phyloP scores from a whole-genome alignment of 2,888 invertebrate genomes.

The Rambutsinella grinnellia region DNA sequence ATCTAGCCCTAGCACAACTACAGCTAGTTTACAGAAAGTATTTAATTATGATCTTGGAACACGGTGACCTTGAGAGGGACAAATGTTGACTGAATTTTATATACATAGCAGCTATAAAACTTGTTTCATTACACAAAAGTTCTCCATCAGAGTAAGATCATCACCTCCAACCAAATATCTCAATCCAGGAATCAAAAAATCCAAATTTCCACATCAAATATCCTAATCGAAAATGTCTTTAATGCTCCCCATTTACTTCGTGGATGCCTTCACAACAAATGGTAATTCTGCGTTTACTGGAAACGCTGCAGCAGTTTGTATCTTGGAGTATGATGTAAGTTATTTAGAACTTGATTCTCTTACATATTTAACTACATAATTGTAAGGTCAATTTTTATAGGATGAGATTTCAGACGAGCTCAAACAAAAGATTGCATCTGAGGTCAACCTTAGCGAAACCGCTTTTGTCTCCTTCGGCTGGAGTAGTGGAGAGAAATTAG shows the following conservation, averaged over 20 bases:
- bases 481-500: conserved; percentile 2
- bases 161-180: too few species aligned
- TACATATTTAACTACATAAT: background rate
- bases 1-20: too few species aligned
- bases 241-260: conserved; percentile 68
- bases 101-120: too few species aligned
- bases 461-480: conserved; percentile 69
- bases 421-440: conserved; percentile 71
- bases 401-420: conserved; percentile 68
- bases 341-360: background rate
- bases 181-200: too few species aligned
- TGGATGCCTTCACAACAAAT: conserved; percentile 72
- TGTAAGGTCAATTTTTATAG: conserved; percentile 62
- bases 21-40: too few species aligned
- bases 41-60: too few species aligned
- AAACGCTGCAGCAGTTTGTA: conserved; percentile 72
- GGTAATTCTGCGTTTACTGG: conserved; percentile 69
- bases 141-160: too few species aligned
- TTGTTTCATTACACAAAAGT: too few species aligned
- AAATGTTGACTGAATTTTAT: too few species aligned
- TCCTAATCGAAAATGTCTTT: too few species aligned
- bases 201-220: too few species aligned
- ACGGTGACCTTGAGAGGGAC: too few species aligned
- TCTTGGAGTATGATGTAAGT: conserved; percentile 67
- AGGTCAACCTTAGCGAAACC: conserved; percentile 74